Base-by-base conservation (phyloP, 2,888 invertebrate genomes). In the Dynastes maya region DNA sequence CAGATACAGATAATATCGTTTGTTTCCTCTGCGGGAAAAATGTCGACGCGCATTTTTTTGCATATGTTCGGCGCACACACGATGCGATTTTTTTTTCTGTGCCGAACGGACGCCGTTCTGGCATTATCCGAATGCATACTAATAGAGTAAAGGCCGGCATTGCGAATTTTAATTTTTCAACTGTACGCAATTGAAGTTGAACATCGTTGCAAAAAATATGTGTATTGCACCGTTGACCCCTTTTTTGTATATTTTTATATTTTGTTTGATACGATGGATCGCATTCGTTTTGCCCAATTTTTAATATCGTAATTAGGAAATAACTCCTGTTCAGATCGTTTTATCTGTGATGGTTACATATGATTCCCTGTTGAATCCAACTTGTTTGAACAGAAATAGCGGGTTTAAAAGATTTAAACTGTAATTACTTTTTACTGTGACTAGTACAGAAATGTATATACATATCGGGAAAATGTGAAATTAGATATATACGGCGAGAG, bases 1-100 rank as follows among this genome's bases (percentile, higher is more conserved):
- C 80, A 80, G 65, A 72, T 75, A 74, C 79, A 79, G 80, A 80
- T 78, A 78, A 72, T 78, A 80, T 80, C 81, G 79, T 81, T 81
- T 81, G 79, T 81, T 80, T 81, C 61, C 75, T 68, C 68, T 70
- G 74, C 70, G 72, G 58, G 45, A 76, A 75, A 64, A 77, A 77
- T 68, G 68, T 68, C 29, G 68, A 51, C 22, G n/a, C 3, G 27
- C 1, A 51, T 68, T 68, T 68, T 22, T 68, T 68, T 68, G 68
- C 68, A 68, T 68, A 68, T 68, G 68, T 68, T 68, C 68, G 22
- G 22, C 29, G n/a, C 29, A 51, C 22, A 51, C 16, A 16, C 40
- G 40, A 29, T 68, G 51, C n/a, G 51, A 51, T 68, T 51, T 68
- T 68, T 45, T 68, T 58, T 53, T 16, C 22, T 22, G 22, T 58